Conservation (phyloP, 2,888 invertebrate genomes). For the Sceliomorpha sp. region DNA sequence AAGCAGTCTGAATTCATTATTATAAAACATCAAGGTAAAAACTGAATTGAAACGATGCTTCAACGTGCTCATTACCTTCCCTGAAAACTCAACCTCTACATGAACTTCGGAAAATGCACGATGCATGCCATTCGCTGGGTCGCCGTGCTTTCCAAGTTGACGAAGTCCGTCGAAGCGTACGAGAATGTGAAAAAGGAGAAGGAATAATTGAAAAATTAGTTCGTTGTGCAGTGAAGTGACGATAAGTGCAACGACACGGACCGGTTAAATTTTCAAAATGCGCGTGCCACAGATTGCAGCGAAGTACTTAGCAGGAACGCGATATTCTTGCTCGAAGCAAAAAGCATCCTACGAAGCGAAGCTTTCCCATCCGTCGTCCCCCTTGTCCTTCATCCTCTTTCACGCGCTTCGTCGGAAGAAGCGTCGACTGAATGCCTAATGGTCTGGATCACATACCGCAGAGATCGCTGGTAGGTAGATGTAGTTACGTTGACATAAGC, state of each 20-base stretch:
- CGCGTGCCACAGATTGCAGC: conserved; percentile 75
- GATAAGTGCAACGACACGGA: conserved; percentile 55
- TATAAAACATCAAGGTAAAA: too few relatives aligned
- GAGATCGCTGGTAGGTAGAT: conserved; percentile 64
- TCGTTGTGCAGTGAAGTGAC: conserved; percentile 8
- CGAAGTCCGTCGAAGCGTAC: conserved; percentile 17
- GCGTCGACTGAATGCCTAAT: conserved; percentile 70
- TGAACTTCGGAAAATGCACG: too few relatives aligned
- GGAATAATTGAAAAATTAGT: conserved; percentile 54
- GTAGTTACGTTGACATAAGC: conserved; percentile 50
- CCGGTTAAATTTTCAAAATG: conserved; percentile 70
- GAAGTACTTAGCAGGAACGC: conserved; percentile 70
- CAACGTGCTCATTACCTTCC: too few relatives aligned
- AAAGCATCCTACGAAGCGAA: conserved; percentile 59
- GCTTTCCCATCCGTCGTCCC: conserved; percentile 52
- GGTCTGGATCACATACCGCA: conserved; percentile 75
- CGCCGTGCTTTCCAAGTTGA: too few relatives aligned
- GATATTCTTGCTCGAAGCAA: conserved; percentile 50
- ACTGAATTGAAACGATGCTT: too few relatives aligned
- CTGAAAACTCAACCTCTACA: too few relatives aligned
- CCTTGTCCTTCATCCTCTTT: conserved; percentile 63
- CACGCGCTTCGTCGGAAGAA: conserved; percentile 58
- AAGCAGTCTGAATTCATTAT: too few relatives aligned
- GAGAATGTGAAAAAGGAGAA: conserved; percentile 18
- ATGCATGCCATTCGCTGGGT: too few relatives aligned